A percentile compares a stretch with the other conserved stretches of the same genome.
phyloP scores from a whole-genome alignment of 2,113 vertebrate genomes.

The Octodon degus region DNA sequence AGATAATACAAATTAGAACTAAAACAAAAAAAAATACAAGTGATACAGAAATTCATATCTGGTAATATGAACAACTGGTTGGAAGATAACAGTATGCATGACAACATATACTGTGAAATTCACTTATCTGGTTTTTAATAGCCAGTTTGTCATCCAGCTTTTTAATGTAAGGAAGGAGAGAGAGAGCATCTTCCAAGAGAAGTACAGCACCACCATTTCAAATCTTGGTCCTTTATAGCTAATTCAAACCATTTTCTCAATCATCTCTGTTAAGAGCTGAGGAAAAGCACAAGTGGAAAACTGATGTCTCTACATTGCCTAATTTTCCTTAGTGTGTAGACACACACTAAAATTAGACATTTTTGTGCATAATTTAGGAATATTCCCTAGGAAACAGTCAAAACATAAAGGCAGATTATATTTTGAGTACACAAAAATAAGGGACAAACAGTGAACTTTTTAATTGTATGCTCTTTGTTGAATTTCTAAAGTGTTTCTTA shows the following conservation, averaged over 20 bases:
- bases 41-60: too few relatives aligned
- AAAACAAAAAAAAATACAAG: too few relatives aligned
- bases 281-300: not conserved
- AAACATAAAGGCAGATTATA: slow-evolving; percentile 59
- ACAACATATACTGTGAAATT: too few relatives aligned
- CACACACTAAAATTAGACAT: slow-evolving; percentile 42
- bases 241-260: slow-evolving; percentile 12
- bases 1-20: too few relatives aligned
- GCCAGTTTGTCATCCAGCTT: too few relatives aligned
- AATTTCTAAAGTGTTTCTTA: slow-evolving; percentile 66
- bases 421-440: slow-evolving; percentile 50
- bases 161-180: not conserved
- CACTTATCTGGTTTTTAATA: not conserved
- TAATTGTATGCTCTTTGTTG: slow-evolving; percentile 45
- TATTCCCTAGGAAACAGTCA: slow-evolving; percentile 52
- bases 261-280: not conserved
- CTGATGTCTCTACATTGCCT: not conserved
- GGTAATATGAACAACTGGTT: too few relatives aligned
- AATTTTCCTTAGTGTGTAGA: not conserved
- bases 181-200: not conserved
- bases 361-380: not conserved
- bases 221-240: not conserved
- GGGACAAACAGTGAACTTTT: slow-evolving; percentile 37
- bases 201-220: not conserved
- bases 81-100: too few relatives aligned